A percentile compares a stretch with the other conserved stretches of the same genome.
These are phyloP conservation scores for Lepilemur septentrionalis DNA, from an alignment of 2,797 vertebrate genomes.

Conservation along the genomic window DNA sequence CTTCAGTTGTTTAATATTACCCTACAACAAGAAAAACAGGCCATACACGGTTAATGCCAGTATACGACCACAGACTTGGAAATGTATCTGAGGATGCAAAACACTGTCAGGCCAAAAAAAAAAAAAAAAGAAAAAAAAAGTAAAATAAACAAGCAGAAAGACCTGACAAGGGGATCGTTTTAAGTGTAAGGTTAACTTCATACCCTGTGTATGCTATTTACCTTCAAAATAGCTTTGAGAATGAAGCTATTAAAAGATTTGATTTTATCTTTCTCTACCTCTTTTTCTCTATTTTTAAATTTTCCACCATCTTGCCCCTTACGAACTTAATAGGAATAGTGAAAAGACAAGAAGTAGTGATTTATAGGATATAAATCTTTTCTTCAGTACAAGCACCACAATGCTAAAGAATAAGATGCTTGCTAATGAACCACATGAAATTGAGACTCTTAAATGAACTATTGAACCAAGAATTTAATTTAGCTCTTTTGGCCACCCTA, in stretches of 20 bases:
- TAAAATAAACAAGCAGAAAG: background rate
- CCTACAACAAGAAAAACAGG: background rate
- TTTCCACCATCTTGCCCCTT: constrained; percentile 66
- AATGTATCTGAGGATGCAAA: constrained; percentile 66
- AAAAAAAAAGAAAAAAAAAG: constrained; percentile 46
- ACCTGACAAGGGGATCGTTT: constrained; percentile 63
- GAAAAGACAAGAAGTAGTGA: constrained; percentile 67
- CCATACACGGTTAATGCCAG: background rate
- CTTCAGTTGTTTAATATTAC: background rate
- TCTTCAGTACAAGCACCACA: constrained; percentile 37
- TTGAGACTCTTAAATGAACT: constrained; percentile 53
- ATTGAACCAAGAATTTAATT: background rate
- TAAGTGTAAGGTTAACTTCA: constrained; percentile 80
- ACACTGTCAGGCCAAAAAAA: constrained; percentile 58
- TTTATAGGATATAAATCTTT: constrained; percentile 72
- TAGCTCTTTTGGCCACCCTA: background rate
- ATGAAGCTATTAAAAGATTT: constrained; percentile 77
- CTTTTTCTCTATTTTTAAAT: constrained; percentile 64
- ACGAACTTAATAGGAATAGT: constrained; percentile 63
- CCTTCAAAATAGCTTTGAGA: constrained; percentile 79
- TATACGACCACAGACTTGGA: background rate
- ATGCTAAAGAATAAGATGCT: constrained; percentile 58
- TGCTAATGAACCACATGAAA: constrained; percentile 44
- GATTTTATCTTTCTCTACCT: constrained; percentile 71
- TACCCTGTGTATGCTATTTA: constrained; percentile 77